These are phyloP conservation scores for Lethenteron reissneri DNA, from an alignment of 2,113 vertebrate species.

Conservation along the genomic window DNA sequence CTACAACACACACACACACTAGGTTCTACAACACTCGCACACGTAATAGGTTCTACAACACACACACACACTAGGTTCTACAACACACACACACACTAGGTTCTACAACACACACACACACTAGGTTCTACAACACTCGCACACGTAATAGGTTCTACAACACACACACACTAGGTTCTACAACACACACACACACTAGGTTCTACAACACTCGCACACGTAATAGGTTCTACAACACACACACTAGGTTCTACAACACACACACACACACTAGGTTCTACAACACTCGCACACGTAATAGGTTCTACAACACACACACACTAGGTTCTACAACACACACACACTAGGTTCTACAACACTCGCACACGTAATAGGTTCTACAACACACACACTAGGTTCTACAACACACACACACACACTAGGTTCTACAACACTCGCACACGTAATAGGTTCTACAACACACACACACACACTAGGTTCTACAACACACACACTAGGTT, in stretches of 20 bases:
- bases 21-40: neutral
- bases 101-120: neutral
- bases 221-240: neutral
- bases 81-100: neutral
- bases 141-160: neutral
- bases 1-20: conserved; percentile 2
- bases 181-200: neutral
- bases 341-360: too few relatives aligned
- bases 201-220: neutral
- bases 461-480: too few relatives aligned
- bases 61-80: neutral
- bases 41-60: neutral
- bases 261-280: neutral
- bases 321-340: neutral
- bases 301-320: neutral
- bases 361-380: too few relatives aligned
- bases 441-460: too few relatives aligned
- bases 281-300: neutral
- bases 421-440: too few relatives aligned
- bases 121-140: neutral
- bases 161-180: neutral
- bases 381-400: too few relatives aligned
- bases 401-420: too few relatives aligned
- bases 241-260: neutral
- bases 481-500: too few relatives aligned